Conservation (phyloP, 2,888 invertebrate species). For the Tetanocera ferruginea region DNA sequence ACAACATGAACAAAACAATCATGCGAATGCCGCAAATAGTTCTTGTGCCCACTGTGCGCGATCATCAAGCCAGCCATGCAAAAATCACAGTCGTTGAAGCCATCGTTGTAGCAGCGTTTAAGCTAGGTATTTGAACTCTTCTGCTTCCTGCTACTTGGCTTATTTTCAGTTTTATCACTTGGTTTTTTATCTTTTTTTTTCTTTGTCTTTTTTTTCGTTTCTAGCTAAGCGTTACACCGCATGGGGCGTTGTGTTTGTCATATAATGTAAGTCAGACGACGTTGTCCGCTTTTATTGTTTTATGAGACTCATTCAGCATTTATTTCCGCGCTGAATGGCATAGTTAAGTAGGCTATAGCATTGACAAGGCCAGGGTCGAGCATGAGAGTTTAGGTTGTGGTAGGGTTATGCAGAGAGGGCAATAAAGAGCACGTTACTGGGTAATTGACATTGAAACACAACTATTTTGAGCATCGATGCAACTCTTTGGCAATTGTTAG, state of each 20-base stretch:
- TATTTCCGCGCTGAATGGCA: constrained; percentile 7
- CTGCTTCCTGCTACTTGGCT: background rate
- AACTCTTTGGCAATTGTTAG: too few relatives aligned
- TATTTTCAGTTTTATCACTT: background rate
- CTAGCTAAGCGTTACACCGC: too few relatives aligned
- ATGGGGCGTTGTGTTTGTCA: background rate
- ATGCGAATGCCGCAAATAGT: constrained; percentile 52
- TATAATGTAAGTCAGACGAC: constrained; percentile 41
- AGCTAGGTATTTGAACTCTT: constrained; percentile 35
- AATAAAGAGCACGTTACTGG: background rate
- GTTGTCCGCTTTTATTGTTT: constrained; percentile 54
- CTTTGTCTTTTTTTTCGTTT: background rate
- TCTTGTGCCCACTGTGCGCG: constrained; percentile 54
- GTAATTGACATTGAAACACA: constrained; percentile 37
- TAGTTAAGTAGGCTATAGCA: background rate
- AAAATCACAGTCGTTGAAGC: background rate
- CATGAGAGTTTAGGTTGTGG: background rate
- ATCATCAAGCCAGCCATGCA: constrained; percentile 20
- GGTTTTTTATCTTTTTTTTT: background rate
- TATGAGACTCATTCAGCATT: constrained; percentile 50
- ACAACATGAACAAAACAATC: constrained; percentile 27
- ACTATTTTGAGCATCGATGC: background rate
- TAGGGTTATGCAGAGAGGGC: background rate
- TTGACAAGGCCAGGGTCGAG: background rate
- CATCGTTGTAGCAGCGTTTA: background rate